Conservation (phyloP, 2,888 invertebrate species). For the Phengaris alcon region DNA sequence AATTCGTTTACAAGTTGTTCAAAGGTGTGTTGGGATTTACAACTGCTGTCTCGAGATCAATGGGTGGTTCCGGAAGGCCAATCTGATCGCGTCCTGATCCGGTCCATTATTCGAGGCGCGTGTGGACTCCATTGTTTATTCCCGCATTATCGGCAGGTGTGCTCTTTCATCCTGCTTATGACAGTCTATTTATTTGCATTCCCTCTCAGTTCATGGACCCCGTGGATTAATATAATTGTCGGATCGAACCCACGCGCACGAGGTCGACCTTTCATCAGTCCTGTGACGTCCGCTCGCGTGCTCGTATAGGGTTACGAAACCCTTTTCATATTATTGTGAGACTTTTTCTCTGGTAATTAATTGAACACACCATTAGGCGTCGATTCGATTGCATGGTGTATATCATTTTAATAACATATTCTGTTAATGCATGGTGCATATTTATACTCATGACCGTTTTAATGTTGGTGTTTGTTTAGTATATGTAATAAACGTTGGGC, state of each 20-base stretch:
- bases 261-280: constrained; percentile 62
- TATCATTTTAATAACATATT: constrained; percentile 28
- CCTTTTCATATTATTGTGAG: constrained; percentile 44
- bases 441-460: constrained; percentile 17
- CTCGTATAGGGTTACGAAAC: constrained; percentile 49
- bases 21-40: constrained; percentile 38
- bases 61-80: constrained; percentile 44
- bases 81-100: constrained; percentile 40
- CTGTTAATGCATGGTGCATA: constrained; percentile 19
- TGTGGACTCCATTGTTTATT: constrained; percentile 70
- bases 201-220: constrained; percentile 72
- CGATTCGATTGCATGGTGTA: constrained; percentile 12
- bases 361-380: constrained; percentile 22
- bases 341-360: constrained; percentile 44
- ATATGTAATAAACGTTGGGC: constrained; percentile 3
- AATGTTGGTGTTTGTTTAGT: constrained; percentile 10
- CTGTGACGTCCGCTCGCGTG: constrained; percentile 38
- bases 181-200: constrained; percentile 75
- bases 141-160: constrained; percentile 69
- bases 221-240: constrained; percentile 66
- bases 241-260: constrained; percentile 55
- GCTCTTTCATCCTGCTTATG: constrained; percentile 68
- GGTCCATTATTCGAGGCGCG: constrained; percentile 49
- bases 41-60: constrained; percentile 39
- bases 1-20: constrained; percentile 37